Conservation (phyloP, 2,113 vertebrate species). For the Axis porcinus region DNA sequence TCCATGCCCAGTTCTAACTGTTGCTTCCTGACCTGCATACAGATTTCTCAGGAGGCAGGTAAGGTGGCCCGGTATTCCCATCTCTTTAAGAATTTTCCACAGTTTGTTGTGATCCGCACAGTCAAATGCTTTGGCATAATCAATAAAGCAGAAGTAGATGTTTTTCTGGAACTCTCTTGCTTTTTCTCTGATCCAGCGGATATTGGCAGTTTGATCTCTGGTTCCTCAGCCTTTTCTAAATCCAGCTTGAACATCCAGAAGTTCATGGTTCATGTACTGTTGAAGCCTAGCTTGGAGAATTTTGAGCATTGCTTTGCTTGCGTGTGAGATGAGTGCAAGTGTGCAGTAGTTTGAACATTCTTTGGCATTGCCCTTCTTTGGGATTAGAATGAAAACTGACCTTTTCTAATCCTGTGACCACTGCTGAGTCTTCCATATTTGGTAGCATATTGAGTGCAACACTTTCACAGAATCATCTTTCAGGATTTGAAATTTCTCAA, state of each 20-base stretch:
- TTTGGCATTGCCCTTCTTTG: not conserved
- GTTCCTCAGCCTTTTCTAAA: not conserved
- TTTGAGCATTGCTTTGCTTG: not conserved
- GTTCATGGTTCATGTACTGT: not conserved
- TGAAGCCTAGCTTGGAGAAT: not conserved
- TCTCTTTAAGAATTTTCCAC: not conserved
- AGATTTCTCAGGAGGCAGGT: not conserved
- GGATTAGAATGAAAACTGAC: not conserved
- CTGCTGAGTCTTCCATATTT: not conserved
- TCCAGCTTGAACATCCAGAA: not conserved
- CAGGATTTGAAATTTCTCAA: not conserved
- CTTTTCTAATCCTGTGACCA: not conserved
- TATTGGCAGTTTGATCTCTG: not conserved
- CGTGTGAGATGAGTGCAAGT: rapidly evolving
- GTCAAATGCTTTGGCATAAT: not conserved
- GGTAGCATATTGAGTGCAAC: not conserved
- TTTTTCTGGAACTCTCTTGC: not conserved
- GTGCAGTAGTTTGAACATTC: not conserved
- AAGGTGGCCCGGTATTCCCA: not conserved
- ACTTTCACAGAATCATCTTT: not conserved
- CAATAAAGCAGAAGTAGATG: not conserved
- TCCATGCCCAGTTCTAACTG: not conserved
- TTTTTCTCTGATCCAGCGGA: not conserved
- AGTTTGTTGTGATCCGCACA: not conserved
- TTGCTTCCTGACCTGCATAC: not conserved